Evolutionary conservation across 2,888 invertebrate genomes (phyloP).

Genomic region (Plebejus melissa): DNA sequence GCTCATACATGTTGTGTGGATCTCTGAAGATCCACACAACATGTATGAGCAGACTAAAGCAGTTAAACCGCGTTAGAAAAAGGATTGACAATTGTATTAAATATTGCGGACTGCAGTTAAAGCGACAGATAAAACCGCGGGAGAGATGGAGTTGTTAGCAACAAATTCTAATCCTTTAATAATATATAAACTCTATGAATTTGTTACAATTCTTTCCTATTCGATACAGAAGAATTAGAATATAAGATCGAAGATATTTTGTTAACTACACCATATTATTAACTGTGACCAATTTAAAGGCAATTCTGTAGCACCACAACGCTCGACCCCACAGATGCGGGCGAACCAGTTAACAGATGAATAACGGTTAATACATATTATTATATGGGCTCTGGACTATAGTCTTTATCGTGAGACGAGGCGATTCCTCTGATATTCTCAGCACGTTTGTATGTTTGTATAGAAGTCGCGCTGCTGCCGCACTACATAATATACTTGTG

Average conservation of each 20-base stretch:
- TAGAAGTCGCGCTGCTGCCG: too few relatives aligned
- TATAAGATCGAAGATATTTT: background rate
- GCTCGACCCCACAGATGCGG: background rate
- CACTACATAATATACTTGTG: too few relatives aligned
- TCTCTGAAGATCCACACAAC: too few relatives aligned
- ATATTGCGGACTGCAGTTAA: too few relatives aligned
- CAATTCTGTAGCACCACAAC: background rate
- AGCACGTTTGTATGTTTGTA: too few relatives aligned
- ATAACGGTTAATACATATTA: background rate
- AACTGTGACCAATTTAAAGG: slow-evolving; percentile 7
- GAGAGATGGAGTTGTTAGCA: too few relatives aligned
- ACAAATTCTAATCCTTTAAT: too few relatives aligned
- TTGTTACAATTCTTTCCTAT: background rate
- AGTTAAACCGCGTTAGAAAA: too few relatives aligned
- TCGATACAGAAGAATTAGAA: background rate
- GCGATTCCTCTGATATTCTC: background rate
- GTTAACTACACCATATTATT: background rate
- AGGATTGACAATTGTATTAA: too few relatives aligned
- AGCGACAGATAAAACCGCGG: too few relatives aligned
- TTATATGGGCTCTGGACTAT: background rate
- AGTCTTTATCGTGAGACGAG: background rate
- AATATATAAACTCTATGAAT: background rate
- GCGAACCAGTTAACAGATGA: slow-evolving; percentile 1
- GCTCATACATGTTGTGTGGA: too few relatives aligned
- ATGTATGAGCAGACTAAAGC: too few relatives aligned